Percentiles rank a stretch among this genome's conserved stretches.
phyloP scores from a whole-genome alignment of 1,140 invertebrate genomes.

The Drosophila kanapiae region DNA sequence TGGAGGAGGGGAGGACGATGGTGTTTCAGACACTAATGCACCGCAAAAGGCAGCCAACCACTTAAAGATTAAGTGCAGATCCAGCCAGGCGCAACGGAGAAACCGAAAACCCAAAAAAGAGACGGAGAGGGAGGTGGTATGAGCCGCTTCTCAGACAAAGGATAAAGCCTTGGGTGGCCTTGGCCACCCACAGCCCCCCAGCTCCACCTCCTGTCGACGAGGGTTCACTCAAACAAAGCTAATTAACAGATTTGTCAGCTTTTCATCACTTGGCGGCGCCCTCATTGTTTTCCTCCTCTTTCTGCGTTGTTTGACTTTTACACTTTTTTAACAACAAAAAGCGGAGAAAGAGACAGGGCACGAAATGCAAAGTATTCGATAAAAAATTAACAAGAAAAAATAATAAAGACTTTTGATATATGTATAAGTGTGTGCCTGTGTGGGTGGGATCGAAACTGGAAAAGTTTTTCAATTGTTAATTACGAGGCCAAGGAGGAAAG shows the following conservation, averaged over 20 bases:
- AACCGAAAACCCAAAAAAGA: conserved; percentile 33
- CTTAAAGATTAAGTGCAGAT: conserved; percentile 82
- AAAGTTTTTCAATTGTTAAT: conserved; percentile 75
- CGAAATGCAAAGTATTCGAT: conserved; percentile 68
- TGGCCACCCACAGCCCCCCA: not conserved
- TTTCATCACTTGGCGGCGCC: conserved; percentile 74
- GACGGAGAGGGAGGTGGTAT: not conserved
- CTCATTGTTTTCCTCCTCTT: conserved; percentile 43
- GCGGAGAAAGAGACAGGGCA: conserved; percentile 19
- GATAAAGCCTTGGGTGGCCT: conserved; percentile 45
- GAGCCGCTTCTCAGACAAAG: conserved; percentile 56
- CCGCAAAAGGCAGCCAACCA: conserved; percentile 78
- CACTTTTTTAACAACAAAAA: conserved; percentile 65
- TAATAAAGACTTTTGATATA: conserved; percentile 22
- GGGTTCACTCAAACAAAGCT: conserved; percentile 80
- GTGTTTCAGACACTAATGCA: conserved; percentile 60
- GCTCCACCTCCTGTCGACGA: not conserved
- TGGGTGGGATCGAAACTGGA: conserved; percentile 32
- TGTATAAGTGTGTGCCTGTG: conserved; percentile 6
- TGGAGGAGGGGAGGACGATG: conserved; percentile 7
- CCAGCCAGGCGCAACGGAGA: conserved; percentile 70
- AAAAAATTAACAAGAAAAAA: conserved; percentile 35
- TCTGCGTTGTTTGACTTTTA: conserved; percentile 78
- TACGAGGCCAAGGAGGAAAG: conserved; percentile 51
- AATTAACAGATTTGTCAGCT: conserved; percentile 84